Evolutionary conservation across 2,888 invertebrate genomes (phyloP).

Genomic region (Drosophila leonis): DNA sequence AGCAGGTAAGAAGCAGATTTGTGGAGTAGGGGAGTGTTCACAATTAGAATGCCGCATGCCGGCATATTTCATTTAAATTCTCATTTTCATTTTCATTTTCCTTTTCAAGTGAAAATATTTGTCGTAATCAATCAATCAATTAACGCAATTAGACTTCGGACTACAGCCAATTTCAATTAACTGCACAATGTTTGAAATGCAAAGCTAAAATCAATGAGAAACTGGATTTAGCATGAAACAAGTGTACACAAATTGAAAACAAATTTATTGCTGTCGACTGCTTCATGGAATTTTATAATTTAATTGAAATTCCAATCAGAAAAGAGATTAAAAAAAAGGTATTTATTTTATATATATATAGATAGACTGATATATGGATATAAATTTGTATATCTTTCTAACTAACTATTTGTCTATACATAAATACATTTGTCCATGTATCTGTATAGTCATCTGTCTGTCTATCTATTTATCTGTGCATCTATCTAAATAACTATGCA

Average conservation of each 20-base stretch:
- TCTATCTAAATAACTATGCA: too few species aligned
- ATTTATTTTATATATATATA: too few species aligned
- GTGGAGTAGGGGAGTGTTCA: not conserved
- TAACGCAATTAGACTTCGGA: slow-evolving; percentile 15
- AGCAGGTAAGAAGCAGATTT: not conserved
- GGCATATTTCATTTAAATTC: slow-evolving; percentile 6
- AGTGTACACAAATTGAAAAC: not conserved
- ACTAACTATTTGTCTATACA: too few species aligned
- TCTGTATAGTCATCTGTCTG: too few species aligned
- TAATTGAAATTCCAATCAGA: not conserved
- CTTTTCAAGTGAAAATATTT: not conserved
- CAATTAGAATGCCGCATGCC: not conserved
- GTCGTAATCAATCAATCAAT: slow-evolving; percentile 22
- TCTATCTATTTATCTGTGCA: too few species aligned
- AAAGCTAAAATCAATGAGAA: not conserved
- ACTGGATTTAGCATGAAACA: not conserved
- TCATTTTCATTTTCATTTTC: not conserved
- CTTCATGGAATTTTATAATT: not conserved
- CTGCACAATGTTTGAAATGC: not conserved
- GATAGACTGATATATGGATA: too few species aligned
- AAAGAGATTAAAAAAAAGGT: not conserved
- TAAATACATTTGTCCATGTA: too few species aligned
- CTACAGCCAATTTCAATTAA: slow-evolving; percentile 6
- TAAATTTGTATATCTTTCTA: too few species aligned
- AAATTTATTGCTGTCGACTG: not conserved